Conservation (phyloP, 2,797 vertebrate species). For the Danio tinwini region DNA sequence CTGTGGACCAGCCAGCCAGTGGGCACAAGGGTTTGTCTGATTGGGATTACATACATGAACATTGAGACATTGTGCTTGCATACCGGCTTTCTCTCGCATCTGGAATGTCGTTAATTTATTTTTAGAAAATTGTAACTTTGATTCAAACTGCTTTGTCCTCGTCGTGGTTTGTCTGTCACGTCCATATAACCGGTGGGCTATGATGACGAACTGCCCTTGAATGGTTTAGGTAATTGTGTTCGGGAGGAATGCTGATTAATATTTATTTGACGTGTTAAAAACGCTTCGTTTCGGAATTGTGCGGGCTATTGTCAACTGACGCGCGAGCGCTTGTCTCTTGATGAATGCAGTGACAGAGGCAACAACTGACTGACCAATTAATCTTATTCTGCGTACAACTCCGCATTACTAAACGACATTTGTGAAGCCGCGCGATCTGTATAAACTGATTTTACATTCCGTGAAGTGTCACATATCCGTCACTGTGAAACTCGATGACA, state of each 20-base stretch:
- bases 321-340: neutral
- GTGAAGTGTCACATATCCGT: neutral
- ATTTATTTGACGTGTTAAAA: neutral
- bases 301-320: neutral
- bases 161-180: slow-evolving; percentile 10
- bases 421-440: neutral
- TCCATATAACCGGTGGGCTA: neutral
- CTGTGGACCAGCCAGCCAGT: slow-evolving; percentile 62
- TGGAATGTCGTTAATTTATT: slow-evolving; percentile 30
- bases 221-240: neutral
- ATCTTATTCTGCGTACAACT: slow-evolving; percentile 5
- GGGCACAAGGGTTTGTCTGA: slow-evolving; percentile 60
- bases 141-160: neutral
- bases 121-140: slow-evolving; percentile 33
- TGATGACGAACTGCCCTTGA: neutral
- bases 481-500: neutral
- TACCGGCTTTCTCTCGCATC: slow-evolving; percentile 10
- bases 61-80: slow-evolving; percentile 58
- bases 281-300: neutral
- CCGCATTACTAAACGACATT: neutral
- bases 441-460: neutral
- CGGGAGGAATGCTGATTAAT: neutral
- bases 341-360: slow-evolving; percentile 2
- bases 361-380: slow-evolving; percentile 4
- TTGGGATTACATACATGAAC: slow-evolving; percentile 54